These are phyloP conservation scores for Neoniphon sammara DNA, from an alignment of 2,797 vertebrate species.

Conservation along the genomic window DNA sequence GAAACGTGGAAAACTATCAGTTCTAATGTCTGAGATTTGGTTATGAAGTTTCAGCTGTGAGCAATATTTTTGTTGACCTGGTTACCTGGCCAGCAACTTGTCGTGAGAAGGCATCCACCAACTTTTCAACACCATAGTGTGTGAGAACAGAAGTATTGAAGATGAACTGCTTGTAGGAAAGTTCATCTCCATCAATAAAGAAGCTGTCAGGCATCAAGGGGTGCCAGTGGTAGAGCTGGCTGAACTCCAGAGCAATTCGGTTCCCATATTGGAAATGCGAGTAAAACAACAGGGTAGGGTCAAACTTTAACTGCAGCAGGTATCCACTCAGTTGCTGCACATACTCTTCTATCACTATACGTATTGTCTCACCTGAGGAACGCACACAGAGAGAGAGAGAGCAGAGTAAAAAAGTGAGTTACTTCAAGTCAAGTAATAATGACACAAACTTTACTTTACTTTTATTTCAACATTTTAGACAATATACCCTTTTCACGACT, in stretches of 20 bases:
- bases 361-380: conserved; percentile 91
- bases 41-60: neutral
- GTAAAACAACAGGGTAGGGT: conserved; percentile 90
- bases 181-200: conserved; percentile 82
- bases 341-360: conserved; percentile 94
- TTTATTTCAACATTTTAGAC: no score
- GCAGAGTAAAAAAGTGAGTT: neutral
- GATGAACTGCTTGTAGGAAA: conserved; percentile 89
- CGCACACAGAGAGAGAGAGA: neutral
- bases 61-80: neutral
- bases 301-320: conserved; percentile 90
- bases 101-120: conserved; percentile 91
- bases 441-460: neutral
- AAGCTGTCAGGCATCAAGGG: conserved; percentile 95
- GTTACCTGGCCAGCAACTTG: conserved; percentile 93
- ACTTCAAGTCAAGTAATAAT: neutral
- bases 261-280: conserved; percentile 93
- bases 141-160: conserved; percentile 92
- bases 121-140: conserved; percentile 88
- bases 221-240: conserved; percentile 98
- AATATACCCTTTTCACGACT: no score
- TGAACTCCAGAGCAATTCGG: conserved; percentile 94
- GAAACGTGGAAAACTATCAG: no score
- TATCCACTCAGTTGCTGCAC: conserved; percentile 98
- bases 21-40: neutral